Evolutionary conservation across 2,888 invertebrate genomes (phyloP).

Genomic region (Eristalis intricaria): DNA sequence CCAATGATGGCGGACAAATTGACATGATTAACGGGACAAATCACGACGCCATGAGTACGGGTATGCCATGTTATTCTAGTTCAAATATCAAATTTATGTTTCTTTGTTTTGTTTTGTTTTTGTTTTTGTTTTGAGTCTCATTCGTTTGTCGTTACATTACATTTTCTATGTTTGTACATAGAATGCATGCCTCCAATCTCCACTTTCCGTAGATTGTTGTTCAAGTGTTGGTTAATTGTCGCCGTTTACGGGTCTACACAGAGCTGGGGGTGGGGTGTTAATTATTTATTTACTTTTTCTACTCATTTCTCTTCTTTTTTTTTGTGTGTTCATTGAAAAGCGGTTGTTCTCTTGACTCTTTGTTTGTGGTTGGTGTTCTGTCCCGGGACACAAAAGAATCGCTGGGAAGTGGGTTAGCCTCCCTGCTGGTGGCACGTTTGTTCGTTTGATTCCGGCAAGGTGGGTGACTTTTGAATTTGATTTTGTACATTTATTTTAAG

Average conservation of each 20-base stretch:
- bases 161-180: not conserved
- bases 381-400: not conserved
- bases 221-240: slow-evolving; percentile 61
- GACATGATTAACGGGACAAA: slow-evolving; percentile 70
- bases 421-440: not conserved
- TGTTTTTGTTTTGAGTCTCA: not conserved
- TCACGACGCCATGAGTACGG: slow-evolving; percentile 69
- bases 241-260: slow-evolving; percentile 52
- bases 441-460: not conserved
- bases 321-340: not conserved
- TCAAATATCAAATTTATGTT: slow-evolving; percentile 51
- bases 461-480: not conserved
- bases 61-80: slow-evolving; percentile 52
- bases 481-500: not conserved
- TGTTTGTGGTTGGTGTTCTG: not conserved
- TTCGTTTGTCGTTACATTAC: slow-evolving; percentile 17
- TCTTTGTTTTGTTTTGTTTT: slow-evolving; percentile 1
- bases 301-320: not conserved
- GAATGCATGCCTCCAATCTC: not conserved
- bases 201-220: slow-evolving; percentile 38
- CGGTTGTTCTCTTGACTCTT: not conserved
- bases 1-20: slow-evolving; percentile 62
- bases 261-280: slow-evolving; percentile 31
- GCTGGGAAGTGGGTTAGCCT: not conserved
- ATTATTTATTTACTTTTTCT: not conserved